Base-by-base conservation (phyloP, 2,113 vertebrate genomes). In the Tupaia chinensis region DNA sequence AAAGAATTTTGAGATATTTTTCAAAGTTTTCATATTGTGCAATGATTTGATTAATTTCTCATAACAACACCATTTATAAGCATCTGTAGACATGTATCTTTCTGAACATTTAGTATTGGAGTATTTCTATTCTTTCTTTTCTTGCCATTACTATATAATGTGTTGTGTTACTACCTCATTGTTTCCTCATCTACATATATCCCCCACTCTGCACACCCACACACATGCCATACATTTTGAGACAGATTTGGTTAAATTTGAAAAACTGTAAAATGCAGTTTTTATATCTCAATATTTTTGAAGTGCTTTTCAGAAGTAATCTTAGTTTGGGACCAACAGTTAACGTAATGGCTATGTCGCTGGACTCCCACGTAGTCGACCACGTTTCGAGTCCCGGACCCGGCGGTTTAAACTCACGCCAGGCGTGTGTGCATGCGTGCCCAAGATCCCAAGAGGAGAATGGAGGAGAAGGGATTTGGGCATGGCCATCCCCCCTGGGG, bases 41-140 rank as follows among this genome's bases (percentile, higher is more conserved):
- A 74, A 87, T 92, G 56, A 92, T 83, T 84, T 70, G 8, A 1
- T 61, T 92, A 70, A 88, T 93, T 44, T 89, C 32, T 95, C 87
- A 84, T 20, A 72, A 65, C 32, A 81, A 85, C 56, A 3, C 56
- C 72, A 89, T 15, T 81, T 73, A 65, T n/a, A 84, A 87, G 56
- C 60, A 79, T 4, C 68, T 73, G 2, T 44, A 65, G 15, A 85
- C 68, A 85, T 76, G 20, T 27, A 58, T 61, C 66, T 23, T 92
- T 34, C 44, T 93, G 73, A 77, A 53, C 17, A 79, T 27, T 92
- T 96, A 25, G 3, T 44, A 25, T 32, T 78, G 91, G 17, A 60
- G 0, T 86, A 74, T 95, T 54, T 11, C 23, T 12, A 20, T 44
- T 44, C 3, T 44, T 44, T 69, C 2, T 8, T 80, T 76, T 56